Evolutionary conservation across 2,113 vertebrate species (phyloP), one percentile per base, ranked within the genome.

Genomic region (Felis chaus): DNA sequence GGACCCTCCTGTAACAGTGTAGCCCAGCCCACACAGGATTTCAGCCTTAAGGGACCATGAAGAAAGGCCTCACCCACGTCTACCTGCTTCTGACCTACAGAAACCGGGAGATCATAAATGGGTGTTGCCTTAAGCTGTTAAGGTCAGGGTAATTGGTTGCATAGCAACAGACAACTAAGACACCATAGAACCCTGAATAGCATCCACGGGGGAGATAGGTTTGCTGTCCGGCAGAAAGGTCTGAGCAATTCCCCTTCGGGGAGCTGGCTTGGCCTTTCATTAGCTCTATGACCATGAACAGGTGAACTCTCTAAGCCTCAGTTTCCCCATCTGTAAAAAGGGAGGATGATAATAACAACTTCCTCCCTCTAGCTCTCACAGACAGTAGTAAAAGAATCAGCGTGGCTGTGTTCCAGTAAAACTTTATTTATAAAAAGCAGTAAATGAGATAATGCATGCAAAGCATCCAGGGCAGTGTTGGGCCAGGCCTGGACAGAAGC

Each of bases 51-150:
- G 63, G 19, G 7, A 66, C 39, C 4, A 4, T 4, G 5, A 25
- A 65, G 3, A 73, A 36, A 36, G 53, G 36, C 71, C 15, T 19
- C 23, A 13, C 15, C 73, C n/a, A 7, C 29, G 5, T 31, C 27
- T 36, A 8, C n/a, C 25, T 13, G 23, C 29, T 31, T 65, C 57
- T 36, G 36, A 39, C 48, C 45, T n/a, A 18, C 33, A 74, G 45
- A 81, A 80, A 57, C 29, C 4, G 18, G 55, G 66, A 11, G 9
- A 9, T 5, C 1, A 27, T 55, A 39, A 57, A 18, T 7, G 14
- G 13, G 31, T 19, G 0, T 7, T 21, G 4, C 27, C 10, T 15
- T 73, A 36, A 19, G 19, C n/a, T 0, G 0, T 29, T 7, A 4
- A 13, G 3, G 55, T 39, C 21, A 6, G 45, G 71, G 23, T 27